Percentiles rank a stretch among this genome's conserved stretches.
phyloP scores from a whole-genome alignment of 2,888 invertebrate genomes.

The Xiphydria camelus region DNA sequence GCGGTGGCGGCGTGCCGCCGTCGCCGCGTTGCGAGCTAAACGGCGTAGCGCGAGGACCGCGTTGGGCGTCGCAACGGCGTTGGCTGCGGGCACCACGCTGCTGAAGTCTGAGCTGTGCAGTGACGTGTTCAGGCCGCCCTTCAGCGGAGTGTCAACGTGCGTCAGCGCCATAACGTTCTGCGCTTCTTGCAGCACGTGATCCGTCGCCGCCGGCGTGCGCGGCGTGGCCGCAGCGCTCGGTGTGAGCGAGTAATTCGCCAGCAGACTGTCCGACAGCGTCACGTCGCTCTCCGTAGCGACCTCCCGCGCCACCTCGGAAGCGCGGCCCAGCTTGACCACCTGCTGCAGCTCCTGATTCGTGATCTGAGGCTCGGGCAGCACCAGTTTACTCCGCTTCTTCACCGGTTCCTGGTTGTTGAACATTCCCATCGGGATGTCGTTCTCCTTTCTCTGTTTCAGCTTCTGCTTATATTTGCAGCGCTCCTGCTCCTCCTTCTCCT shows the following conservation, averaged over 20 bases:
- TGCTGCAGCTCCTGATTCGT: conserved; percentile 89
- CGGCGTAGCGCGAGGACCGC: conserved; percentile 85
- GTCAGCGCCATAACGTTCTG: conserved; percentile 98
- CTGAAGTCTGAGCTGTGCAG: conserved; percentile 87
- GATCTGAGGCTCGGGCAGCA: conserved; percentile 95
- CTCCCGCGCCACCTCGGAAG: conserved; percentile 89
- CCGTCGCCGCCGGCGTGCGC: conserved; percentile 84
- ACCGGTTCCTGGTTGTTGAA: conserved; percentile 86
- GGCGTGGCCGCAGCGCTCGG: conserved; percentile 73
- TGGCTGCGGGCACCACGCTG: conserved; percentile 76
- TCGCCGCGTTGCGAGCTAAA: conserved; percentile 76
- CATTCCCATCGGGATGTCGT: conserved; percentile 91
- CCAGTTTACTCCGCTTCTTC: conserved; percentile 91
- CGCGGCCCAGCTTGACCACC: conserved; percentile 89
- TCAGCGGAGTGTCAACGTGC: conserved; percentile 96
- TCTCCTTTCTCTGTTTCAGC: conserved; percentile 92
- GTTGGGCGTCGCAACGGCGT: conserved; percentile 81
- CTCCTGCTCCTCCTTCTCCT: conserved; percentile 92
- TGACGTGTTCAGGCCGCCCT: conserved; percentile 94
- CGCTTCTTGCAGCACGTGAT: conserved; percentile 88
- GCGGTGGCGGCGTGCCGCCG: conserved; percentile 55
- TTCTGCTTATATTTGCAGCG: conserved; percentile 95
- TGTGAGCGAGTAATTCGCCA: conserved; percentile 86
- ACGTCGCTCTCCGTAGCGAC: conserved; percentile 78
- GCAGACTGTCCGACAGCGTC: conserved; percentile 80